A percentile compares a stretch with the other conserved stretches of the same genome.
Evolutionary conservation across 2,888 invertebrate species (phyloP).

Genomic region (Pantelozetes paolii): DNA sequence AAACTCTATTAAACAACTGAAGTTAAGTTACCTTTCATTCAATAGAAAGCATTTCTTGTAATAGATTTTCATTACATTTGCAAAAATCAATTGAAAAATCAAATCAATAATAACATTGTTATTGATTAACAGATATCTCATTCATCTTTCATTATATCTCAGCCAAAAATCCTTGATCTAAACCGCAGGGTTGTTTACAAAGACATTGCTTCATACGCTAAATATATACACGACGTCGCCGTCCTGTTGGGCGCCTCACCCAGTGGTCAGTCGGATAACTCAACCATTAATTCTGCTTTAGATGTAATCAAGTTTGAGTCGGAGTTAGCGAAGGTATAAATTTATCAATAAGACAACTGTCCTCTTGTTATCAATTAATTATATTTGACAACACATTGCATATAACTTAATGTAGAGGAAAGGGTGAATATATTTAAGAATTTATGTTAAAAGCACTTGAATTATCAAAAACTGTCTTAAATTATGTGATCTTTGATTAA

Average conservation of each 20-base stretch:
- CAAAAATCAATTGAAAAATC: too few species aligned
- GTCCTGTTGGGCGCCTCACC: conserved; percentile 7
- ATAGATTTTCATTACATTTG: too few species aligned
- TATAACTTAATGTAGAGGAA: not conserved
- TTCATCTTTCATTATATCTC: conserved; percentile 13
- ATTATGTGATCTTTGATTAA: too few species aligned
- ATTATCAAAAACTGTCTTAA: too few species aligned
- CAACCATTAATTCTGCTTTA: not conserved
- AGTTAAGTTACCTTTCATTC: conserved; percentile 17
- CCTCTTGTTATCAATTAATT: not conserved
- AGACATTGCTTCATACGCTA: not conserved
- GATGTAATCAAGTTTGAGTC: conserved; percentile 29
- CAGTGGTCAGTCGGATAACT: not conserved
- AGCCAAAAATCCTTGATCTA: not conserved
- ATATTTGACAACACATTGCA: not conserved
- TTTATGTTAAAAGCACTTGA: not conserved
- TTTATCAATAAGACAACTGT: too few species aligned
- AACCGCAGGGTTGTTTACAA: not conserved
- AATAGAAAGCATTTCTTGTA: too few species aligned
- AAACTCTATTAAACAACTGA: conserved; percentile 36
- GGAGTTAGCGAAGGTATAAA: conserved; percentile 28
- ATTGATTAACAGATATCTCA: conserved; percentile 15
- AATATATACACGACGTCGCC: conserved; percentile 27
- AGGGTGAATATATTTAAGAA: not conserved
- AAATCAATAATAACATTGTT: too few species aligned